Conservation (phyloP, 2,888 invertebrate genomes). For the Reticulitermes lucifugus region DNA sequence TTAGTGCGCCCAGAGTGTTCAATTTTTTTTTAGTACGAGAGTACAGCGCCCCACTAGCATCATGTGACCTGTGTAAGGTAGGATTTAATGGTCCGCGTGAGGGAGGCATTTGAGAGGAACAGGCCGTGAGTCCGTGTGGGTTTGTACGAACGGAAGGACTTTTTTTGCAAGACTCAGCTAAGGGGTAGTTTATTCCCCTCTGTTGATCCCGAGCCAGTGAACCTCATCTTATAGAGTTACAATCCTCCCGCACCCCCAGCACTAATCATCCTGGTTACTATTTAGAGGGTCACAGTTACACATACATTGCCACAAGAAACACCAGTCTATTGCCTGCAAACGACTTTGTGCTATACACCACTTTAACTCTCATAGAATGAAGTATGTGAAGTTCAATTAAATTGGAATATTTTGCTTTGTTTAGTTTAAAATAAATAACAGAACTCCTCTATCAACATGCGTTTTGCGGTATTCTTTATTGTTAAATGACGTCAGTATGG, state of each 20-base stretch:
- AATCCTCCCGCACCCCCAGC: not conserved
- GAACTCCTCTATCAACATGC: not conserved
- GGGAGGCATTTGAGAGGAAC: conserved; percentile 10
- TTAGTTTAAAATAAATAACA: not conserved
- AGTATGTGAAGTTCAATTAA: not conserved
- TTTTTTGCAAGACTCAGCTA: conserved; percentile 7
- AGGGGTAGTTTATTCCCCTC: conserved; percentile 10
- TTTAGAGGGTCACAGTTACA: not conserved
- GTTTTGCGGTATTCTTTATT: not conserved
- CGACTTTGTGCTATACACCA: not conserved
- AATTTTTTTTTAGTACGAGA: not conserved
- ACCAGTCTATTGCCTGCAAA: not conserved
- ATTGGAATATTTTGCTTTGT: not conserved
- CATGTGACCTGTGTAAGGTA: not conserved
- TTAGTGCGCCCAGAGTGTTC: not conserved
- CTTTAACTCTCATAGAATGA: not conserved
- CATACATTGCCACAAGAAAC: not conserved
- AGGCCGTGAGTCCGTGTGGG: not conserved
- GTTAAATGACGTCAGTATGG: not conserved
- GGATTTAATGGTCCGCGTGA: not conserved
- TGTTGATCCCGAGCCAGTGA: not conserved
- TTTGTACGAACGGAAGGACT: not conserved
- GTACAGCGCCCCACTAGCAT: not conserved
- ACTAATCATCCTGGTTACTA: not conserved
- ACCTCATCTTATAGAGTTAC: not conserved